Percentiles rank a stretch among this genome's conserved stretches.
Conservation (phyloP, 2,113 vertebrate genomes). For the Anas platyrhynchos region DNA sequence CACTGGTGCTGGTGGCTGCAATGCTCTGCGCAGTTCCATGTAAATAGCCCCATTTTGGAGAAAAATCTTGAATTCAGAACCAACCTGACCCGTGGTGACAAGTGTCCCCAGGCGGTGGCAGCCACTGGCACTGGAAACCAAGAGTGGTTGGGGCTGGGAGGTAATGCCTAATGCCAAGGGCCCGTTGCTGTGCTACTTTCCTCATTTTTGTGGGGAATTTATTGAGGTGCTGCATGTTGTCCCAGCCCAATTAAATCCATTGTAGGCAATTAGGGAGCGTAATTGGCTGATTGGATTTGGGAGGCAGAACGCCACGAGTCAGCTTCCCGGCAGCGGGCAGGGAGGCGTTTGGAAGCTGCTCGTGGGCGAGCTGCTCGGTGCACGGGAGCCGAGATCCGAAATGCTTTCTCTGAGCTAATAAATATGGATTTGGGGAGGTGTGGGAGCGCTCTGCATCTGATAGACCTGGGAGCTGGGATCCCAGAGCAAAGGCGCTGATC, state of each 20-base stretch:
- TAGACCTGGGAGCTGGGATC: background rate
- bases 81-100: too few relatives aligned
- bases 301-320: background rate
- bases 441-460: background rate
- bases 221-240: background rate
- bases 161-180: too few relatives aligned
- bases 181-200: background rate
- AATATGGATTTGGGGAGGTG: background rate
- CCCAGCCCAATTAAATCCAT: background rate
- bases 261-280: background rate
- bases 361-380: background rate
- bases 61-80: background rate
- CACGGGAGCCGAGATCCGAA: background rate
- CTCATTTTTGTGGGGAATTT: background rate
- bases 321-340: background rate
- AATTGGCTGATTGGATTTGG: background rate
- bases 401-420: background rate
- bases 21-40: rapidly evolving
- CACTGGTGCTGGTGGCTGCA: too few relatives aligned
- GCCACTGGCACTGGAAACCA: background rate
- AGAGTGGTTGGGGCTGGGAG: background rate
- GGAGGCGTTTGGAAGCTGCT: background rate
- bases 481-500: background rate
- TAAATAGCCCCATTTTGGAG: background rate
- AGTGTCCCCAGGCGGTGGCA: background rate